Evolutionary conservation across 2,888 invertebrate genomes (phyloP).

Genomic region (Gonocerus acuteangulatus): DNA sequence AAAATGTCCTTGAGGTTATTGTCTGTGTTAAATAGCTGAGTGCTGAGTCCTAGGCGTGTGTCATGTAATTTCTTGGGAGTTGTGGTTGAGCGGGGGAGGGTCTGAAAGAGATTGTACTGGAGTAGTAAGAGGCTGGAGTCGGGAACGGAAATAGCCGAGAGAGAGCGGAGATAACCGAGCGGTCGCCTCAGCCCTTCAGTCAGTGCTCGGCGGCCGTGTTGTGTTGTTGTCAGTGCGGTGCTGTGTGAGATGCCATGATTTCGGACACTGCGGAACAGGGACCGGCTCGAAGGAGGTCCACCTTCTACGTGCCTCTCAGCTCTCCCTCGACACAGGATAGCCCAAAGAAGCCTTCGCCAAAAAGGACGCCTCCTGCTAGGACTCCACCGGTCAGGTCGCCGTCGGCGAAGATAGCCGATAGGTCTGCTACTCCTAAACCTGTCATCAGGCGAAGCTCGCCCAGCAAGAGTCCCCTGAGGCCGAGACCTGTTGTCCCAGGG

Average conservation of each 20-base stretch:
- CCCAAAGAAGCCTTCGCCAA: neutral
- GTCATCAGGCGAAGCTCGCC: conserved; percentile 16
- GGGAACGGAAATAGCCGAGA: conserved; percentile 9
- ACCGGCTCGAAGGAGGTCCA: conserved; percentile 56
- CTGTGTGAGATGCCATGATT: conserved; percentile 41
- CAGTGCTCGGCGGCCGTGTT: conserved; percentile 45
- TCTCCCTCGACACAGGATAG: neutral
- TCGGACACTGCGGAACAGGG: conserved; percentile 44
- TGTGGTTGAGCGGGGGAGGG: neutral
- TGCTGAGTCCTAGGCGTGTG: too few species aligned
- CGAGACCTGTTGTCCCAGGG: conserved; percentile 17
- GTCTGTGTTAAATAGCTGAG: too few species aligned
- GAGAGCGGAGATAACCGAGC: conserved; percentile 34
- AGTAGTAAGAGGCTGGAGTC: neutral
- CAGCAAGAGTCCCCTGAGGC: conserved; percentile 9
- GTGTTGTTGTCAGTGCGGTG: neutral
- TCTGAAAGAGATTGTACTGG: neutral
- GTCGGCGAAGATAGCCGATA: conserved; percentile 22
- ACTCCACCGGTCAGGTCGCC: conserved; percentile 9
- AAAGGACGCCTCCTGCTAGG: conserved; percentile 6
- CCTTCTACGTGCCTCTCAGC: conserved; percentile 60
- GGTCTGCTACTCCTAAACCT: conserved; percentile 28
- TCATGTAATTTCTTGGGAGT: neutral
- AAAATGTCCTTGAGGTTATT: too few species aligned
- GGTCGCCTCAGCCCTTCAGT: conserved; percentile 28